Conservation (phyloP, 2,113 vertebrate genomes). For the Aramus guarauna region DNA sequence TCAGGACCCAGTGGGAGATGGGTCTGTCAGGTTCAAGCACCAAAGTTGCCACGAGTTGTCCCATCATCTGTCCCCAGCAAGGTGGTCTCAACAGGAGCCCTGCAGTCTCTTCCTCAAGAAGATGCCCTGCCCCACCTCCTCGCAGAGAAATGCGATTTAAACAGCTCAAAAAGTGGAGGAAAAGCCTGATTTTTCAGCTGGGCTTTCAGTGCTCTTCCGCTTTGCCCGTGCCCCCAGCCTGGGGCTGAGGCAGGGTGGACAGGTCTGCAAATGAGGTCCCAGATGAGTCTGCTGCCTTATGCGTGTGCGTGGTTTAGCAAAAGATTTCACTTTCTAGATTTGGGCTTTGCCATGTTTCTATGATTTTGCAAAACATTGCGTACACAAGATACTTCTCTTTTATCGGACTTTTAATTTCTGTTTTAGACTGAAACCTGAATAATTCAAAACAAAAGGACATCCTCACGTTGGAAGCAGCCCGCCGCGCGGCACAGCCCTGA, state of each 20-base stretch:
- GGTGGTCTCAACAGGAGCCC: accelerated
- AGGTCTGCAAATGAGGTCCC: background rate
- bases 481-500: background rate
- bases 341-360: background rate
- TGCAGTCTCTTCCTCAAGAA: background rate
- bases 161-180: background rate
- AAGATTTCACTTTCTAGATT: background rate
- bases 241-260: background rate
- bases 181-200: background rate
- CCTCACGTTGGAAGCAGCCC: accelerated
- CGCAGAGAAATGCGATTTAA: background rate
- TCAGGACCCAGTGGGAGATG: background rate
- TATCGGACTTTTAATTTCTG: background rate
- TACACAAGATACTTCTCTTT: background rate
- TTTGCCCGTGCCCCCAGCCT: background rate
- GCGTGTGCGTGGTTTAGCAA: background rate
- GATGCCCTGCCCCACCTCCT: background rate
- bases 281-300: background rate
- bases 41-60: background rate
- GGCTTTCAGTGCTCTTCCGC: background rate
- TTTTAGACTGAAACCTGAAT: background rate
- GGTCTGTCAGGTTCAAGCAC: background rate
- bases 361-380: background rate
- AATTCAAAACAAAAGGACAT: background rate
- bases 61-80: background rate